Evolutionary conservation across 1,140 invertebrate species (phyloP).

Genomic region (Drosophila burlai): DNA sequence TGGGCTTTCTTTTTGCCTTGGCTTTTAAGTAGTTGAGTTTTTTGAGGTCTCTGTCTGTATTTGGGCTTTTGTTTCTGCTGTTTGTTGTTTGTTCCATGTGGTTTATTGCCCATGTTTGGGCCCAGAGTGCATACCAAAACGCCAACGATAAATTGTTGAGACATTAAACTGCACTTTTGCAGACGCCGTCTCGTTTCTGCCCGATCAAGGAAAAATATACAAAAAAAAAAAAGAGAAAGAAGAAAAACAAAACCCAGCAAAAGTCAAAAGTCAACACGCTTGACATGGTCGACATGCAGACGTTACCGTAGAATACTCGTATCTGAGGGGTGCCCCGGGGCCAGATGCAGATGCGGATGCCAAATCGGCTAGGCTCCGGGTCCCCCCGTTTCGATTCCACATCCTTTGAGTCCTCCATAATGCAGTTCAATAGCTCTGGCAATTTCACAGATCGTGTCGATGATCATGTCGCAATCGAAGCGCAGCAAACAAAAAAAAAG

Average conservation of each 20-base stretch:
- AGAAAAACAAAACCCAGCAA: conserved; percentile 33
- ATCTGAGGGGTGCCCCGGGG: conserved; percentile 11
- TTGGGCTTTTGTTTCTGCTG: conserved; percentile 40
- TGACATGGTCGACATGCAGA: conserved; percentile 81
- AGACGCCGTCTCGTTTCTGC: conserved; percentile 48
- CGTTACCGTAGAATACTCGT: conserved; percentile 59
- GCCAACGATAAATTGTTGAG: conserved; percentile 82
- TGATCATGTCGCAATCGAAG: conserved; percentile 81
- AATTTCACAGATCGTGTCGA: conserved; percentile 80
- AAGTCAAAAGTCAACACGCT: conserved; percentile 82
- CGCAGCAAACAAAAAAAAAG: conserved; percentile 24
- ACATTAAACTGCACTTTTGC: conserved; percentile 82
- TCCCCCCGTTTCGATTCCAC: not conserved
- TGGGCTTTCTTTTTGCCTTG: conserved; percentile 30
- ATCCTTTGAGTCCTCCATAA: conserved; percentile 44
- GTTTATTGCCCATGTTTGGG: conserved; percentile 77
- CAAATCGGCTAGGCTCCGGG: conserved; percentile 12
- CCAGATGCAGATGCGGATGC: conserved; percentile 40
- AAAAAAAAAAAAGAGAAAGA: not conserved
- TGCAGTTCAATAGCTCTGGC: conserved; percentile 73
- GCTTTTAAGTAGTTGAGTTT: conserved; percentile 18
- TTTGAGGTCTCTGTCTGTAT: conserved; percentile 43
- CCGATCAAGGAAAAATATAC: conserved; percentile 15
- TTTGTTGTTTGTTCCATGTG: conserved; percentile 43
- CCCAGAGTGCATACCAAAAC: conserved; percentile 72